These are phyloP conservation scores for Ptychodera flava DNA, from an alignment of 35 echinoderm and acorn worm genomes.

Conservation along the genomic window DNA sequence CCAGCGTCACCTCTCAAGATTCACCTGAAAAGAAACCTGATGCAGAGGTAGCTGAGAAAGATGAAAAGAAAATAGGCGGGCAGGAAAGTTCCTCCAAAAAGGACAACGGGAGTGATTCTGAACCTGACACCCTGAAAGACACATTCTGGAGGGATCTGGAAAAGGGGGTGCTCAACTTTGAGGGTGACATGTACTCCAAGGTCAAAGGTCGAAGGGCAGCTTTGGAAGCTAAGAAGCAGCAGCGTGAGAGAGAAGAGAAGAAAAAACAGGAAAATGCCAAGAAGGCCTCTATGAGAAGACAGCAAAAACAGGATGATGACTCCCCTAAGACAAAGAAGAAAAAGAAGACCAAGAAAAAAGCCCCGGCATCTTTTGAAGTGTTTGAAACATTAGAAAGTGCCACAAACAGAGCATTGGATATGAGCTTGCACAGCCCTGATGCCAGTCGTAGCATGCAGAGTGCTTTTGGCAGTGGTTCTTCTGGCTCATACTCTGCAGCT, in stretches of 20 bases:
- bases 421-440: neutral
- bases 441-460: neutral
- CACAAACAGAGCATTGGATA: neutral
- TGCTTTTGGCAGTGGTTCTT: neutral
- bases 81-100: neutral
- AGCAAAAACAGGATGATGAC: neutral
- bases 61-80: neutral
- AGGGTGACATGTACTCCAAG: neutral
- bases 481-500: neutral
- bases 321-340: neutral
- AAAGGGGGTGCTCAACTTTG: neutral
- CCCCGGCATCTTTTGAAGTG: neutral
- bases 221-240: neutral
- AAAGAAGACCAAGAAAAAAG: neutral
- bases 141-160: neutral
- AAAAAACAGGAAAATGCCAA: neutral
- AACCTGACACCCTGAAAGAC: neutral
- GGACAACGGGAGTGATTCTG: neutral
- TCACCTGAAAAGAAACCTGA: no score
- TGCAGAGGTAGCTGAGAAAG: neutral
- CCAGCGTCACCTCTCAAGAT: no score
- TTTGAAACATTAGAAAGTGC: neutral
- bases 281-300: neutral
- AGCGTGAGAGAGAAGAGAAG: neutral
- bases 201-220: neutral